Evolutionary conservation across 1,140 invertebrate species (phyloP), one percentile per base, ranked within the genome.

Genomic region (Eueides isabella): DNA sequence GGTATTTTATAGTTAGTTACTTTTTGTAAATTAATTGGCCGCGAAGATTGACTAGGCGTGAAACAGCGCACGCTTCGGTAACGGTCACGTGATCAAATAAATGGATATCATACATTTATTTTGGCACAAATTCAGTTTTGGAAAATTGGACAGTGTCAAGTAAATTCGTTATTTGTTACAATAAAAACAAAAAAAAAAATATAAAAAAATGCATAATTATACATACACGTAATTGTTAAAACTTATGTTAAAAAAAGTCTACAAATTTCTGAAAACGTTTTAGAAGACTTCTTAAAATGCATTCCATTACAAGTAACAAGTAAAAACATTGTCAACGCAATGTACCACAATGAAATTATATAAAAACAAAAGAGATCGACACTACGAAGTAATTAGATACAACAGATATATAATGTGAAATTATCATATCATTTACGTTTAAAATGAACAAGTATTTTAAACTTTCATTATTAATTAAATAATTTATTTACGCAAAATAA

Each of bases 31-130:
- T 3, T 26, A 55, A 55, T 55, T 26, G 23, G 48, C 48, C 48
- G 11, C 9, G 9, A 55, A 26, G 48, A 64, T 64, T 65, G 63
- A 65, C 63, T 65, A 65, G 63, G 63, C 31, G 30, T 65, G 30
- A 19, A 65, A 65, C 28, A 23, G 63, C 63, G 31, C 23, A n/a
- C 63, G 31, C 63, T 23, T 38, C n/a, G 63, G 63, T 64, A 35
- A 64, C 31, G 16, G 28, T 63, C 61, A 33, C 30, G 63, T 64
- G 41, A 23, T 48, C 9, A 6, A 26, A 26, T 55, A 55, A 55
- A 26, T 55, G 0, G 26, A 55, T 55, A 55, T 55, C 26, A 23
- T 26, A 55, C 19, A 26, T 26, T 26, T 26, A 55, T 55, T 55
- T 55, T 55, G 48, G 48, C 48, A 55, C 48, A 55, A 23, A 23